Conservation (phyloP, 1,140 invertebrate species). For the Lepidurus packardi region DNA sequence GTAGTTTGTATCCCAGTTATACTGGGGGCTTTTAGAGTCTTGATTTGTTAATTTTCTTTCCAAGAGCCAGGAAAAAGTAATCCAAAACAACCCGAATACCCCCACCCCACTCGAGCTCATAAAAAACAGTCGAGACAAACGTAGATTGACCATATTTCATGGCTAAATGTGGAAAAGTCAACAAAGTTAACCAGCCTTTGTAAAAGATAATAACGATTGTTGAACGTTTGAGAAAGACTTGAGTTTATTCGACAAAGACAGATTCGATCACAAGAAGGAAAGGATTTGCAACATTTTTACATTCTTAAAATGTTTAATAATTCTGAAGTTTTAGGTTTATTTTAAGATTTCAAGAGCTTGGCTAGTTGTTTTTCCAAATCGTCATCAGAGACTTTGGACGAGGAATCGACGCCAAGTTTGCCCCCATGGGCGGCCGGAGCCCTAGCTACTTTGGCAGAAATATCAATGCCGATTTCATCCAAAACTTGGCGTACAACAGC, state of each 20-base stretch:
- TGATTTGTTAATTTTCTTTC: neutral
- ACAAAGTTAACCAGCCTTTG: slow-evolving; percentile 14
- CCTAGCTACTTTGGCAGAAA: slow-evolving; percentile 69
- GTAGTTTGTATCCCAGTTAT: too few species aligned
- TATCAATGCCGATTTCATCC: slow-evolving; percentile 94
- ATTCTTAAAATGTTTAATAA: too few species aligned
- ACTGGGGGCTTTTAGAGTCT: too few species aligned
- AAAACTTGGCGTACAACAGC: slow-evolving; percentile 79
- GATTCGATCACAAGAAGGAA: neutral
- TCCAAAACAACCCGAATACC: neutral
- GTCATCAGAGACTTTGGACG: slow-evolving; percentile 34
- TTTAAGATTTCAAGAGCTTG: slow-evolving; percentile 36
- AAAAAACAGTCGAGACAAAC: neutral
- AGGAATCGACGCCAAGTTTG: slow-evolving; percentile 28
- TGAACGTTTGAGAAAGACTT: slow-evolving; percentile 1
- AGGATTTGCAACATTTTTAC: neutral
- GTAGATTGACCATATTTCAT: slow-evolving; percentile 15
- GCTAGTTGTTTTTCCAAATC: slow-evolving; percentile 38
- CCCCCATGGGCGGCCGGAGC: slow-evolving; percentile 35
- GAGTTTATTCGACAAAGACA: neutral
- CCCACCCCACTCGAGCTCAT: neutral
- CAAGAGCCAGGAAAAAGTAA: neutral
- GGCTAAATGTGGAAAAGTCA: slow-evolving; percentile 18
- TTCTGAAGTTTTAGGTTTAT: neutral
- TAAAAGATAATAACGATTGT: slow-evolving; percentile 22